Evolutionary conservation across 2,797 vertebrate genomes (phyloP).

Genomic region (Lycodopsis pacificus): DNA sequence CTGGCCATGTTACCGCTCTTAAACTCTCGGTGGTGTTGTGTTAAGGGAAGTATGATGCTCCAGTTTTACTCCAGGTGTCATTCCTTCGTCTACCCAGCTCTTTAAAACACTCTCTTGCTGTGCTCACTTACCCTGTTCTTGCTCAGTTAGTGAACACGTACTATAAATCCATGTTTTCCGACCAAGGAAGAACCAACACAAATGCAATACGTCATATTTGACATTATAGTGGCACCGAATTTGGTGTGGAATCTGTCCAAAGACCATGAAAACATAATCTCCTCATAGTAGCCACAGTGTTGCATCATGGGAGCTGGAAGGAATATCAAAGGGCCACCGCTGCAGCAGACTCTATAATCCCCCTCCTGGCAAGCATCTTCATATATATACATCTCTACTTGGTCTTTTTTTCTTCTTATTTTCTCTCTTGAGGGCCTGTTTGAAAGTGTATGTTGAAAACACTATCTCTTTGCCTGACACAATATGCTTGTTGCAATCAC

Average conservation of each 20-base stretch:
- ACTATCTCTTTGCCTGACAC: conserved; percentile 51
- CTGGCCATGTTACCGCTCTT: conserved; percentile 29
- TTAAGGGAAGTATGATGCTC: conserved; percentile 51
- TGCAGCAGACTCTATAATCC: conserved; percentile 67
- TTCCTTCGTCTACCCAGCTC: conserved; percentile 38
- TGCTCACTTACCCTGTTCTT: neutral
- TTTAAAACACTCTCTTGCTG: neutral
- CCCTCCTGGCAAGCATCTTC: conserved; percentile 69
- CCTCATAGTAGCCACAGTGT: conserved; percentile 50
- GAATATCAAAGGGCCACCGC: conserved; percentile 73
- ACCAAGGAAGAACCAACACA: conserved; percentile 12
- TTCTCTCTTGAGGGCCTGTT: conserved; percentile 37
- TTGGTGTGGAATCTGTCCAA: conserved; percentile 51
- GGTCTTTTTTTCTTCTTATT: conserved; percentile 26
- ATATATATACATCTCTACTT: conserved; percentile 60
- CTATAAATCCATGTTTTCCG: neutral
- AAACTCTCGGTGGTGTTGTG: conserved; percentile 19
- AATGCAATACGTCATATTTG: conserved; percentile 15
- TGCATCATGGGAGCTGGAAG: conserved; percentile 76
- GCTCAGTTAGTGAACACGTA: neutral
- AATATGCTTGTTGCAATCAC: conserved; percentile 54
- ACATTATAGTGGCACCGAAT: conserved; percentile 32
- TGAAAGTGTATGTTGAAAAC: conserved; percentile 53
- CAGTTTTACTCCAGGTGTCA: conserved; percentile 49
- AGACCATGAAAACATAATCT: conserved; percentile 68